These are phyloP conservation scores for Drosophila mayri DNA, from an alignment of 1,140 invertebrate species.

Conservation along the genomic window DNA sequence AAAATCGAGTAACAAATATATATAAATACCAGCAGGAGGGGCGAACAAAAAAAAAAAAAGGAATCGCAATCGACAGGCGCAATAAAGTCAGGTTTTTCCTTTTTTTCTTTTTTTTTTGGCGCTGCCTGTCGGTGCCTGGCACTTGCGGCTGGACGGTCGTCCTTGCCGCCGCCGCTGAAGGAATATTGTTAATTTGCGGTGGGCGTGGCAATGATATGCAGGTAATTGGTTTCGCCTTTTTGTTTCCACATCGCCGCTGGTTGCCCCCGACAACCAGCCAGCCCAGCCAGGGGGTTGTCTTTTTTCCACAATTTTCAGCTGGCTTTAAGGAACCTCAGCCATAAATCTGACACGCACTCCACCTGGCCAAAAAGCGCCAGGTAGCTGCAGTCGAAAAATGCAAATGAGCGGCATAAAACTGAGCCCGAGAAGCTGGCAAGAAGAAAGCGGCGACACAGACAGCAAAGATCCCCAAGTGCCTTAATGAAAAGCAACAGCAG, in stretches of 20 bases:
- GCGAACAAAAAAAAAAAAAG: conserved; percentile 1
- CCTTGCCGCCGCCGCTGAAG: conserved; percentile 1
- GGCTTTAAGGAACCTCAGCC: conserved; percentile 33
- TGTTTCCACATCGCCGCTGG: conserved; percentile 45
- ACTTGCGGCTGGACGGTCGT: conserved; percentile 52
- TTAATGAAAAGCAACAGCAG: conserved; percentile 78
- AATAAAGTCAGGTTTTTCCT: conserved; percentile 67
- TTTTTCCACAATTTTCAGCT: too few species aligned
- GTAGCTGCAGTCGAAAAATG: conserved; percentile 66
- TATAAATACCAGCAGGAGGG: background rate
- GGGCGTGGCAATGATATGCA: conserved; percentile 58
- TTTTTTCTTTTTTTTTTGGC: conserved; percentile 18
- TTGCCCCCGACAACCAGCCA: conserved; percentile 28
- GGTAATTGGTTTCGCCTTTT: conserved; percentile 57
- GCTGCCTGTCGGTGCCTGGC: conserved; percentile 61
- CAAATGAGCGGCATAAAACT: conserved; percentile 74
- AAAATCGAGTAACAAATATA: conserved; percentile 5
- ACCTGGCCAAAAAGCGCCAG: conserved; percentile 10
- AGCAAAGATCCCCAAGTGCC: conserved; percentile 75
- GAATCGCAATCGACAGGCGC: conserved; percentile 72
- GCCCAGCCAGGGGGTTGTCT: background rate
- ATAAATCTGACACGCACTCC: conserved; percentile 63
- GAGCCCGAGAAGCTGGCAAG: conserved; percentile 26
- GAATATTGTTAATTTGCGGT: conserved; percentile 60
- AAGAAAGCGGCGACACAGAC: conserved; percentile 45